These are phyloP conservation scores for Lysandra coridon DNA, from an alignment of 2,888 invertebrate genomes.

Conservation along the genomic window DNA sequence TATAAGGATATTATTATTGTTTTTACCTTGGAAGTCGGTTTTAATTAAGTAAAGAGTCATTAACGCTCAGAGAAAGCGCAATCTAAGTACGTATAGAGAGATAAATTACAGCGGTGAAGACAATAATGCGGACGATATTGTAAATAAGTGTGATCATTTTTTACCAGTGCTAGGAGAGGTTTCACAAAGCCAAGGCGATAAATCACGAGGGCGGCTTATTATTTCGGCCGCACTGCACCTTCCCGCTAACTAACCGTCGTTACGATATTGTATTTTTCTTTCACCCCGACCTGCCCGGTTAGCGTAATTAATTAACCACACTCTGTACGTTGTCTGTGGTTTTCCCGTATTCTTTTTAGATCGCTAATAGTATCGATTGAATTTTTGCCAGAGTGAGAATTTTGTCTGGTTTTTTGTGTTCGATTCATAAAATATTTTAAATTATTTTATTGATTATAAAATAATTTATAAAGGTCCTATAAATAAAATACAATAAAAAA, in stretches of 20 bases:
- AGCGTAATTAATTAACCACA: constrained; percentile 67
- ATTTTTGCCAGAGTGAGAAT: not conserved
- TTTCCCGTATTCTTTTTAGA: constrained; percentile 13
- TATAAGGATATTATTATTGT: too few relatives aligned
- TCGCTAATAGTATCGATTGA: not conserved
- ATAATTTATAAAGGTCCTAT: too few relatives aligned
- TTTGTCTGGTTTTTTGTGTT: too few relatives aligned
- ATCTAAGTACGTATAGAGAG: not conserved
- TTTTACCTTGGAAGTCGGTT: too few relatives aligned
- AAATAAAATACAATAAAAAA: too few relatives aligned
- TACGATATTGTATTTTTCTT: constrained; percentile 65
- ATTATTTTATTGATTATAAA: too few relatives aligned
- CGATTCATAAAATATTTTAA: too few relatives aligned
- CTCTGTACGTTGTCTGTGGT: constrained; percentile 40
- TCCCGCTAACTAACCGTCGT: constrained; percentile 64
- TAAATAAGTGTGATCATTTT: constrained; percentile 78
- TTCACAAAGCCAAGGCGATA: constrained; percentile 75
- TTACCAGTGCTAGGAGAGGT: constrained; percentile 72
- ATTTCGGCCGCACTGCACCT: constrained; percentile 67
- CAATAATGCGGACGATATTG: constrained; percentile 61
- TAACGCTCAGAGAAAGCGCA: too few relatives aligned
- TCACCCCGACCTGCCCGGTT: constrained; percentile 51
- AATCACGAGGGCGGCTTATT: constrained; percentile 75
- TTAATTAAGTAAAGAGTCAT: too few relatives aligned
- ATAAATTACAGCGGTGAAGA: not conserved